Percentiles rank a stretch among this genome's conserved stretches.
phyloP scores from a whole-genome alignment of 2,113 vertebrate species.

The Chamaetylas fuelleborni region DNA sequence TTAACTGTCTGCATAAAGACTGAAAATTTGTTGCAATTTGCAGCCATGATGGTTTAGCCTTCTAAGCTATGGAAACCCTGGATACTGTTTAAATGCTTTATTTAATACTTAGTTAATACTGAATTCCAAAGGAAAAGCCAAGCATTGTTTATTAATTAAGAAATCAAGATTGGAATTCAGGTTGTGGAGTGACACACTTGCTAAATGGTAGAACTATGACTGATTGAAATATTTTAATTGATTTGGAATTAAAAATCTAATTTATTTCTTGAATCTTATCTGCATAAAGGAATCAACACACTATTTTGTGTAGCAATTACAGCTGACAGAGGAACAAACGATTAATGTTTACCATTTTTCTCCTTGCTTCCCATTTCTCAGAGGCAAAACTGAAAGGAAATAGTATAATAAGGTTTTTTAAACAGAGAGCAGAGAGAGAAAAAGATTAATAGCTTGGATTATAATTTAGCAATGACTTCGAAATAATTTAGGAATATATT shows the following conservation, averaged over 20 bases:
- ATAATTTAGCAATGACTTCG: background rate
- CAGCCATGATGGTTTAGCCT: background rate
- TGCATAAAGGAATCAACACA: background rate
- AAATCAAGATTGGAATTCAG: background rate
- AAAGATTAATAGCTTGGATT: background rate
- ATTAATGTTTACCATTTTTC: background rate
- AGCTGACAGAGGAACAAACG: background rate
- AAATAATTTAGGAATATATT: background rate
- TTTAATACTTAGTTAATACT: background rate
- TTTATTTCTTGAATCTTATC: background rate
- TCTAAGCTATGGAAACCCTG: background rate
- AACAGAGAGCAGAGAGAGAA: background rate
- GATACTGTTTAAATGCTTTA: background rate
- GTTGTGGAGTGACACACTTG: background rate
- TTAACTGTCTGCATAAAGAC: background rate
- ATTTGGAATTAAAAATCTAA: background rate
- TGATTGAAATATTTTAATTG: background rate
- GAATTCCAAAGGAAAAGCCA: background rate
- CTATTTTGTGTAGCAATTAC: background rate
- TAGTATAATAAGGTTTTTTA: background rate
- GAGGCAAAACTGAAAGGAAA: background rate
- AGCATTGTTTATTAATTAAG: background rate
- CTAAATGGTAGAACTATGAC: background rate
- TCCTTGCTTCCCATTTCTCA: background rate
- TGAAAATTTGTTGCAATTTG: background rate